A percentile compares a stretch with the other conserved stretches of the same genome.
Conservation (phyloP, 2,113 vertebrate genomes). For the Benitochromis conjunctus region DNA sequence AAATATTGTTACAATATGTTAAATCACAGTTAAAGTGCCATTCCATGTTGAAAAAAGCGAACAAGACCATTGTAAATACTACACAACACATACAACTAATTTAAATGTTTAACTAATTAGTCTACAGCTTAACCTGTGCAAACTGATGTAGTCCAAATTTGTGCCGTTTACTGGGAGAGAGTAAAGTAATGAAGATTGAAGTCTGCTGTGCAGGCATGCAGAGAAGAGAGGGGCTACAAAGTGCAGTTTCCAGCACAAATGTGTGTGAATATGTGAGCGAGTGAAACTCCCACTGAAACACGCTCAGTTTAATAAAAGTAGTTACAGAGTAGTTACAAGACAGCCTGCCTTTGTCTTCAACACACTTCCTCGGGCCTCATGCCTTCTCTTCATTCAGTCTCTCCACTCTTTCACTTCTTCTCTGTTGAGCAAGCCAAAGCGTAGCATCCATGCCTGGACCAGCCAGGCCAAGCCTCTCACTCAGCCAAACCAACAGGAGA, state of each 20-base stretch:
- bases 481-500: slow-evolving; percentile 21
- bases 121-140: neutral
- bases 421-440: slow-evolving; percentile 4
- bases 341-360: neutral
- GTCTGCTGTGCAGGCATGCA: neutral
- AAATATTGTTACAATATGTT: neutral
- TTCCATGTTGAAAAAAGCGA: neutral
- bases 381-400: neutral
- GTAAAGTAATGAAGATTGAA: neutral
- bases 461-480: neutral
- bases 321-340: neutral
- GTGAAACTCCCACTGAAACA: neutral
- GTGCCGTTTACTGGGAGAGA: neutral
- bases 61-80: neutral
- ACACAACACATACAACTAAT: neutral
- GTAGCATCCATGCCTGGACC: neutral
- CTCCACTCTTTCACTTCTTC: neutral
- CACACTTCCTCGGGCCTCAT: neutral
- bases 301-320: neutral
- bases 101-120: neutral
- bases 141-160: neutral
- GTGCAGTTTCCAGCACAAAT: neutral
- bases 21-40: neutral
- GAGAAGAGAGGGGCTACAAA: neutral
- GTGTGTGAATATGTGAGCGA: neutral